Percentiles rank a stretch among this genome's conserved stretches.
These are phyloP conservation scores for Catamblyrhynchus diadema DNA, from an alignment of 2,797 vertebrate genomes.

Conservation along the genomic window DNA sequence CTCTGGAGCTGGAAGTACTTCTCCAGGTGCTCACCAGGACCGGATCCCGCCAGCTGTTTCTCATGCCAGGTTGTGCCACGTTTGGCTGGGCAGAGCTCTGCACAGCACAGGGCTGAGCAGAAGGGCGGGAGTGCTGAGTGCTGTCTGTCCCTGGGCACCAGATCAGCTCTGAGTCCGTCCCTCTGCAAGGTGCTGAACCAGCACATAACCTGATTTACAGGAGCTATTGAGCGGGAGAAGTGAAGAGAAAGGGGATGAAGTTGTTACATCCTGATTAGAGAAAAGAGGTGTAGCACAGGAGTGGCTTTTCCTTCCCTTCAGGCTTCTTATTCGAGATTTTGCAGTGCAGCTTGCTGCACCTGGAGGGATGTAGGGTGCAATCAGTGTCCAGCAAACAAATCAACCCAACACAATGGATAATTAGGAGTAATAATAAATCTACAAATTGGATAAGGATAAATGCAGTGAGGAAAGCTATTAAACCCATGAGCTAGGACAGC, in stretches of 20 bases:
- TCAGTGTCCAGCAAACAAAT: background rate
- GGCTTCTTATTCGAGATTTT: background rate
- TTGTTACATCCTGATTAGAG: slow-evolving; percentile 6
- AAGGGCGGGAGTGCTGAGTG: background rate
- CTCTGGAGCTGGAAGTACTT: background rate
- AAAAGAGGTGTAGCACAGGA: background rate
- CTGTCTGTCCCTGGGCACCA: background rate
- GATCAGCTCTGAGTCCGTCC: background rate
- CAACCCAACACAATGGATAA: background rate
- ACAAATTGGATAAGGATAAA: slow-evolving; percentile 17
- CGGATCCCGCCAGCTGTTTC: background rate
- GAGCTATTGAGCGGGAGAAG: background rate
- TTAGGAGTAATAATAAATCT: slow-evolving; percentile 46
- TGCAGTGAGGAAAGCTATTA: slow-evolving; percentile 28
- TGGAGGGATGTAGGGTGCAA: background rate
- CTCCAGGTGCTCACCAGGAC: background rate
- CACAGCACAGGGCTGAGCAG: background rate
- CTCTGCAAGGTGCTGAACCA: background rate
- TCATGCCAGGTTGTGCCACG: background rate
- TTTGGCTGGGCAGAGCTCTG: background rate
- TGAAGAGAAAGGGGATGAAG: background rate
- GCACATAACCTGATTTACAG: slow-evolving; percentile 1
- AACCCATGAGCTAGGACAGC: slow-evolving; percentile 15
- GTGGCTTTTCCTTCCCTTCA: background rate
- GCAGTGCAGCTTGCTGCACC: background rate